These are phyloP conservation scores for Dromococcyx pavoninus DNA, from an alignment of 2,797 vertebrate species.

Conservation along the genomic window DNA sequence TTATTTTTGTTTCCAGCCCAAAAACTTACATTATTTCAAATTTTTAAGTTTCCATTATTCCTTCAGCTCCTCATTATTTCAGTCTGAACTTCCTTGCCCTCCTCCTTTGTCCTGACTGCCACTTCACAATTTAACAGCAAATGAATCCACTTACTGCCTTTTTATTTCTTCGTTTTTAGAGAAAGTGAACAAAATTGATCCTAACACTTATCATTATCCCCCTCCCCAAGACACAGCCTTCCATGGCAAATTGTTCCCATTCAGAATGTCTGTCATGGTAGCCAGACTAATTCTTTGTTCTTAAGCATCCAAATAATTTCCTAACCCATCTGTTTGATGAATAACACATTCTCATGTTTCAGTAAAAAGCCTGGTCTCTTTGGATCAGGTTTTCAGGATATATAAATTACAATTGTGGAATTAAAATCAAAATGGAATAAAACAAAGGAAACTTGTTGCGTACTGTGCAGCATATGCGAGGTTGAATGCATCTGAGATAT, in stretches of 20 bases:
- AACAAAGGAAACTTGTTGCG: neutral
- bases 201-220: neutral
- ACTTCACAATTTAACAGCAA: neutral
- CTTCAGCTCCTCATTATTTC: neutral
- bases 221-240: neutral
- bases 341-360: neutral
- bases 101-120: slow-evolving; percentile 2
- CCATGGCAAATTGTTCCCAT: neutral
- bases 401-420: neutral
- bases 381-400: neutral
- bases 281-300: neutral
- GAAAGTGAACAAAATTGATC: slow-evolving; percentile 26
- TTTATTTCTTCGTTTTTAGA: slow-evolving; percentile 26
- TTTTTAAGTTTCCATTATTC: neutral
- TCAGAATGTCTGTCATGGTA: neutral
- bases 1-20: neutral
- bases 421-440: neutral
- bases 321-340: neutral
- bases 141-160: slow-evolving; percentile 1
- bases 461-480: fast-evolving
- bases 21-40: neutral
- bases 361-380: neutral
- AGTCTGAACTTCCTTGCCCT: neutral
- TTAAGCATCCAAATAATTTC: neutral
- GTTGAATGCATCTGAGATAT: neutral